Evolutionary conservation across 1,140 invertebrate species (phyloP).

Genomic region (Melanaphis sacchari): DNA sequence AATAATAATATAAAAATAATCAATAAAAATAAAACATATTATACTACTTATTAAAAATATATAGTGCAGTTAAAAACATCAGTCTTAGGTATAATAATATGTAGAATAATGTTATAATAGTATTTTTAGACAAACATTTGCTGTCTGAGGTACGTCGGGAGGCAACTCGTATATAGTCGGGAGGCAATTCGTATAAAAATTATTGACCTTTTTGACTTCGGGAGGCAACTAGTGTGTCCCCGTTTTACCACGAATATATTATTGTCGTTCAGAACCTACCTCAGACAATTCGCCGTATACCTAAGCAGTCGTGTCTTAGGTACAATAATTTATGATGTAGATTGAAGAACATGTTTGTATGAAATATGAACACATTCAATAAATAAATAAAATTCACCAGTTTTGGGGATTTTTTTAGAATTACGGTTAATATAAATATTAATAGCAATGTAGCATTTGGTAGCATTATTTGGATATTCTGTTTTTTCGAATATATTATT

Average conservation of each 20-base stretch:
- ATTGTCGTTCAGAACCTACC: neutral
- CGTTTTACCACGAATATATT: neutral
- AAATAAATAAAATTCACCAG: neutral
- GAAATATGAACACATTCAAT: neutral
- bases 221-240: too few species aligned
- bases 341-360: neutral
- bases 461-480: neutral
- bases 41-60: too few species aligned
- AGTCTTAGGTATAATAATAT: too few species aligned
- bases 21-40: too few species aligned
- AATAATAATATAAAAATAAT: too few species aligned
- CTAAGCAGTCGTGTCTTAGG: neutral
- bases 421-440: neutral
- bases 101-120: too few species aligned
- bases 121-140: too few species aligned
- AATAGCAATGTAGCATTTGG: neutral
- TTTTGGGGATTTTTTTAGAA: neutral
- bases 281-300: neutral
- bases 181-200: too few species aligned
- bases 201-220: too few species aligned
- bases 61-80: too few species aligned
- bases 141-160: too few species aligned
- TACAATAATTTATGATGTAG: neutral
- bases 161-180: too few species aligned
- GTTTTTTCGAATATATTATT: neutral